Base-by-base conservation (phyloP, 1,140 invertebrate genomes). In the Phthorimaea operculella region DNA sequence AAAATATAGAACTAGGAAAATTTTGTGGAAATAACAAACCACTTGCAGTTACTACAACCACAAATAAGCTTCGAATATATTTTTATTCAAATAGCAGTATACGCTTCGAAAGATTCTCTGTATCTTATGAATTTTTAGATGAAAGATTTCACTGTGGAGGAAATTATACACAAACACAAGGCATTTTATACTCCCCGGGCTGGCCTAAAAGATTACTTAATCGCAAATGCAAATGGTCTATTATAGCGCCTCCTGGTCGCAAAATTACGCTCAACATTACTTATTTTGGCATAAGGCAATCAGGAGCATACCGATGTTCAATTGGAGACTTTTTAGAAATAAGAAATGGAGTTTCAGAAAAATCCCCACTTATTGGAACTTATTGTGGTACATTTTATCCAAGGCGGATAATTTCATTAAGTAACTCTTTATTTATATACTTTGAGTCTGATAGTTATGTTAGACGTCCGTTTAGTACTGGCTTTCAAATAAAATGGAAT, bases 271-370 rank as follows among this genome's bases (percentile, higher is more conserved):
- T 97, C 1, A 91, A 90, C 56, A 69, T 95, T n/a, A 87, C 88
- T 0, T 57, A 88, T 33, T 96, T 97, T 72, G 70, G 91, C 1
- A 52, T 97, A 11, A 93, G 95, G n/a, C n/a, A n/a, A n/a, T n/a
- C n/a, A 79, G 15, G 58, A 14, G 85, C 89, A 15, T 62, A 70
- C 48, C 51, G 52, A 10, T 79, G 86, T 51, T 94, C 94, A 64
- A 59, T 64, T n/a, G 91, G 87, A 55, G 94, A 96, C 82, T 94
- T 88, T 76, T 78, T 97, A 42, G 92, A 94, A 87, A 90, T 96
- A 54, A 90, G 94, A 64, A 94, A 95, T 78, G 94, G 94, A 42
- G 88, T 86, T 4, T 86, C 87, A 51, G 72, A 80, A 11, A 88
- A 83, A 7, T 90, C 93, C 12, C 92, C 94, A 10, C 68, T 94